Base-by-base conservation (phyloP, 2,888 invertebrate species). In the Phyllotreta striolata region DNA sequence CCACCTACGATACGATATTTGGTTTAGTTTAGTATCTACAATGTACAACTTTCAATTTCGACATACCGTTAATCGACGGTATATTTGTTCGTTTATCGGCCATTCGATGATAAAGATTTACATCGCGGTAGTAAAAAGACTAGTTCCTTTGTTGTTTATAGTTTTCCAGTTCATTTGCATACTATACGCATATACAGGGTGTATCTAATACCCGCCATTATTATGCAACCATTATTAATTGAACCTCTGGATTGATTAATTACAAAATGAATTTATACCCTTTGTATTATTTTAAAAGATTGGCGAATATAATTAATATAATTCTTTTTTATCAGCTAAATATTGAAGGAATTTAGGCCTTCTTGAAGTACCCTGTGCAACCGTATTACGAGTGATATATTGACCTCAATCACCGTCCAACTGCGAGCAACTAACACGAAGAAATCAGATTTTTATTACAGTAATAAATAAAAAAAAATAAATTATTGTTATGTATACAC, bases 61-160 rank as follows among this genome's bases (percentile, higher is more conserved):
- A 35, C 37, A 35, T 49, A 3, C 49, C 49, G 49, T 49, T 49
- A 49, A 35, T 13, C 12, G 34, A 37, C 37, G 37, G 49, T 49
- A 49, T 24, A 24, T 24, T 24, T 24, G 4, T 49, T 49, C 49
- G 35, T 37, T 49, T 49, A 49, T 49, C 24, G 24, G 24, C 52
- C 35, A 52, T n/a, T 9, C 39, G 39, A 10, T 38, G 52, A 52
- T 52, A 38, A 52, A 38, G 52, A 52, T 52, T 52, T 52, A 38
- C 52, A 52, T 38, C 52, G 24, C 51, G 38, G 46, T 56, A 43
- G 44, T 56, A 56, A 58, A n/a, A 58, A 51, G 49, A 58, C 58
- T 58, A 58, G 58, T 58, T 47, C 51, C 40, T 24, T 51, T 58
- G 49, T 58, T 58, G 51, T 49, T 58, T 58, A 58, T 58, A 24